Evolutionary conservation across 2,888 invertebrate genomes (phyloP).

Genomic region (Ormyrus thymus): DNA sequence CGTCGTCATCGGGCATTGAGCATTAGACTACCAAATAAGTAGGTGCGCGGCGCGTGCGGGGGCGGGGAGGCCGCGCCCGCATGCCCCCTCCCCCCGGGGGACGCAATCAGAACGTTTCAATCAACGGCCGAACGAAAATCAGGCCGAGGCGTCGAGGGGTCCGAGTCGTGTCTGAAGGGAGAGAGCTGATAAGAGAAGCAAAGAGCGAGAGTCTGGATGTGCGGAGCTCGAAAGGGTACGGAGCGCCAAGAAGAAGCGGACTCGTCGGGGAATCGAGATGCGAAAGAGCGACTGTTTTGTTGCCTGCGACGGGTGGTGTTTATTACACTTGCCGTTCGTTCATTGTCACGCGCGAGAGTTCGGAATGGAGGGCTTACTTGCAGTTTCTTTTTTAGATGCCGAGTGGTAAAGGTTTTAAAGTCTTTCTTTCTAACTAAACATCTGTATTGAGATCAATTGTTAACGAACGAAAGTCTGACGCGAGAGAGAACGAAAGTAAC

Average conservation of each 20-base stretch:
- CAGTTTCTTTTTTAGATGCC: no score
- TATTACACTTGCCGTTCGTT: no score
- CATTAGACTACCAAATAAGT: conserved; percentile 75
- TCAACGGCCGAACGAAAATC: conserved; percentile 69
- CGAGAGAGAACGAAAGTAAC: no score
- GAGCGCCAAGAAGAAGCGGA: background rate
- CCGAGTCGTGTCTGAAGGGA: conserved; percentile 13
- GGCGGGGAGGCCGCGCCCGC: conserved; percentile 60
- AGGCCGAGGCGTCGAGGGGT: conserved; percentile 34
- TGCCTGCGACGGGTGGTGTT: no score
- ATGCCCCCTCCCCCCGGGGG: conserved; percentile 71
- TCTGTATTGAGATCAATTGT: no score
- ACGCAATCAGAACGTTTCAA: conserved; percentile 75
- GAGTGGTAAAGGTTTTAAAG: no score
- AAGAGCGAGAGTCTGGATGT: conserved; percentile 32
- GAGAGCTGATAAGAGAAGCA: conserved; percentile 23
- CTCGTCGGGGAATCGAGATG: background rate
- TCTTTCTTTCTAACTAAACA: no score
- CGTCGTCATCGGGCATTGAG: conserved; percentile 60
- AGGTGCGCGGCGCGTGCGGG: conserved; percentile 61
- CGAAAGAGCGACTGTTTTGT: no score
- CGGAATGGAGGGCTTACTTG: no score
- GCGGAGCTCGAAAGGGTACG: conserved; percentile 38
- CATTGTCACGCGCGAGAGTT: no score
- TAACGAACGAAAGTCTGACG: no score